Evolutionary conservation across 2,888 invertebrate species (phyloP).

Genomic region (Drosophila prostipennis): DNA sequence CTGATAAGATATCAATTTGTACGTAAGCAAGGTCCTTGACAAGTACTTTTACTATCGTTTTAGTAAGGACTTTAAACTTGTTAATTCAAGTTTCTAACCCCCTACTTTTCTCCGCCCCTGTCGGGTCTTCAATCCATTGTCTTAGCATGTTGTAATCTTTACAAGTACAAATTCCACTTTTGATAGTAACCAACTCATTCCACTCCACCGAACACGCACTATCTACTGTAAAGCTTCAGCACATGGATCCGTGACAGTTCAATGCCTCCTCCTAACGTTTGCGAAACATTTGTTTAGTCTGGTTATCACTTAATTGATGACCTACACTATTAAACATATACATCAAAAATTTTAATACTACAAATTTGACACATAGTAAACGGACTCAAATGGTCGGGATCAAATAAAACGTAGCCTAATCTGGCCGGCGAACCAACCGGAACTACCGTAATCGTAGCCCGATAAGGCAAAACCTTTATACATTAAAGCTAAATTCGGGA

Average conservation of each 20-base stretch:
- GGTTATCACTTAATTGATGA: slow-evolving; percentile 52
- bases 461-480: slow-evolving; percentile 1
- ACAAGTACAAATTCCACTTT: slow-evolving; percentile 67
- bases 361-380: slow-evolving; percentile 42
- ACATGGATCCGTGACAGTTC: slow-evolving; percentile 61
- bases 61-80: not conserved
- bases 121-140: not conserved
- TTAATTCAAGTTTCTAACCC: not conserved
- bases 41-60: not conserved
- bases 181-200: slow-evolving; percentile 20
- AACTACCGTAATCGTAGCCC: slow-evolving; percentile 24
- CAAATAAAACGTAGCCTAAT: slow-evolving; percentile 15
- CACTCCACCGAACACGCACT: slow-evolving; percentile 42
- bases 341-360: slow-evolving; percentile 40
- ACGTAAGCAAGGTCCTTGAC: not conserved
- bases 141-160: slow-evolving; percentile 50
- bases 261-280: slow-evolving; percentile 59
- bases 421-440: slow-evolving; percentile 31
- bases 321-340: slow-evolving; percentile 45
- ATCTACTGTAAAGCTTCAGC: slow-evolving; percentile 22
- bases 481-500: not conserved
- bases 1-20: slow-evolving; percentile 4
- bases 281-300: slow-evolving; percentile 43
- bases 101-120: not conserved
- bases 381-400: not conserved